Evolutionary conservation across 2,797 vertebrate species (phyloP), one percentile per base, ranked within the genome.

Genomic region (Gymnodraco acuticeps): DNA sequence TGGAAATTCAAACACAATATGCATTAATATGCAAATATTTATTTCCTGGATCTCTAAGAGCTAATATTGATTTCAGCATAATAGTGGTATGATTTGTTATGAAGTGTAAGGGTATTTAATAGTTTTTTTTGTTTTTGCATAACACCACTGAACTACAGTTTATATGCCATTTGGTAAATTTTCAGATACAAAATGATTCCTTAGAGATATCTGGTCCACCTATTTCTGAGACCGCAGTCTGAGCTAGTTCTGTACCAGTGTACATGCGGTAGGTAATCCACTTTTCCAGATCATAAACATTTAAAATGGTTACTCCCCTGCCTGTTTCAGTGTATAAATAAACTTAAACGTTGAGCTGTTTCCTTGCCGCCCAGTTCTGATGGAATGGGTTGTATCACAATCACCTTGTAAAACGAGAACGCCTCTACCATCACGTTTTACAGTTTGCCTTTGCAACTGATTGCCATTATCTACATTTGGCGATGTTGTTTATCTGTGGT

Each of bases 341-440:
- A 55, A 53, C 10, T 52, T 47, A 58, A 41, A 59, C 41, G n/a
- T 38, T 1, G 7, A 46, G 53, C 62, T 19, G 46, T 64, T 78
- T 63, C 41, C 42, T 54, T 48, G 20, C 61, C 38, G 51, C n/a
- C 38, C 16, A 19, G 31, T 43, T 73, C 43, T 69, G 47, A 64
- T 59, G 42, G 48, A 64, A 43, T 10, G 17, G n/a, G 6, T 19
- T 51, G 10, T 47, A 8, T 43, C 46, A 19, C 53, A 63, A 33
- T 47, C 23, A 71, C 43, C 56, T 67, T 68, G 27, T 53, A 69
- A 38, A 38, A 38, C 33, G 33, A 38, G 33, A 64, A 41, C 0
- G 3, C 17, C 13, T 56, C 27, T 17, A 12, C 31, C 53, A 50
- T 59, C 60, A 10, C 12, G 17, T 63, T 46, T 60, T 59, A 59